Percentiles rank a stretch among this genome's conserved stretches.
Conservation (phyloP, 2,797 vertebrate species). For the Jordanella pulchra region DNA sequence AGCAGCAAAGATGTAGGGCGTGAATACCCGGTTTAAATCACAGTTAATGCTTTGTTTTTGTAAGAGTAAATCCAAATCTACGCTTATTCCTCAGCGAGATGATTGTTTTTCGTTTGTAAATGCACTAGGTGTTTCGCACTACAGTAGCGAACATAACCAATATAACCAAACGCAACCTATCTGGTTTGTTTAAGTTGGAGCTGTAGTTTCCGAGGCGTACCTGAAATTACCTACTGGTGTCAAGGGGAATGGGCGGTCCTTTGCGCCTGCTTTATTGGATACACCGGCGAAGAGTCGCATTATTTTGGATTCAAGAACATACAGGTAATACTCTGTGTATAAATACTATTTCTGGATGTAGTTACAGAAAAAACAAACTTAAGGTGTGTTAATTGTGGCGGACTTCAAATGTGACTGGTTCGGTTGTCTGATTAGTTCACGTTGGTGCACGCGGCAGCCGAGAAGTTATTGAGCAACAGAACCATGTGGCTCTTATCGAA, state of each 20-base stretch:
- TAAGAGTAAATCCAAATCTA: background rate
- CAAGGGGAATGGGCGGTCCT: constrained; percentile 58
- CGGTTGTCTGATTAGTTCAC: background rate
- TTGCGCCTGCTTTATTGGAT: background rate
- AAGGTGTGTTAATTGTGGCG: background rate
- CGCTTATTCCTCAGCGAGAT: background rate
- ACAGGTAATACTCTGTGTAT: constrained; percentile 29
- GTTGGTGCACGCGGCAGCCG: background rate
- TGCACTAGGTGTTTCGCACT: too few relatives aligned
- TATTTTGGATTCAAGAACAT: background rate
- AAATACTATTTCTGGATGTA: background rate
- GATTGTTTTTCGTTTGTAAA: background rate
- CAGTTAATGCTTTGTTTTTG: background rate
- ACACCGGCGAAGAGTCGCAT: too few relatives aligned
- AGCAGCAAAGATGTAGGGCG: background rate
- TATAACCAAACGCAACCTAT: background rate
- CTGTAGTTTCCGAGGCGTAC: constrained; percentile 15
- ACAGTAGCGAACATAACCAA: background rate
- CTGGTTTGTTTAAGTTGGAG: background rate
- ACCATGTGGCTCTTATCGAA: background rate
- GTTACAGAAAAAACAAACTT: background rate
- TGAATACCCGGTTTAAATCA: background rate
- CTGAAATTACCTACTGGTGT: constrained; percentile 39
- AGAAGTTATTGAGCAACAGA: background rate
- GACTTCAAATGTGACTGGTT: background rate